Evolutionary conservation across 2,797 vertebrate genomes (phyloP).

Genomic region (Chiroxiphia lanceolata): DNA sequence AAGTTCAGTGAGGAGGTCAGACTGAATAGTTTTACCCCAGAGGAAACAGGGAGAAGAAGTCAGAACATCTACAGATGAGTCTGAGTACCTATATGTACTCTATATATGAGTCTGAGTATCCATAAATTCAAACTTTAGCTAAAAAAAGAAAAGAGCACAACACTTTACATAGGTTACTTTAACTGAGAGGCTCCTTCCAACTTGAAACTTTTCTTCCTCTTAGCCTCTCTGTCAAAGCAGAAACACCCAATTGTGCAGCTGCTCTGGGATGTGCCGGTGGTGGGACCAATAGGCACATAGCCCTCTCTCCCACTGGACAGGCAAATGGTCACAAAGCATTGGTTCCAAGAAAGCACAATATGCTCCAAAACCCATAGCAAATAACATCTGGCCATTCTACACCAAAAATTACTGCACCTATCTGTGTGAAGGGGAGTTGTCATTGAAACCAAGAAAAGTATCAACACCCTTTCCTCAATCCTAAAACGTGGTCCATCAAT

Average conservation of each 20-base stretch:
- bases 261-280: rapidly evolving
- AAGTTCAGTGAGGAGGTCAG: neutral
- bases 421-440: neutral
- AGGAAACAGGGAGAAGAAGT: neutral
- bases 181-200: neutral
- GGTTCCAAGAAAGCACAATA: neutral
- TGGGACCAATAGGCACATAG: rapidly evolving
- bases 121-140: neutral
- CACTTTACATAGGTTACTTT: neutral
- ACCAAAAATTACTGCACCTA: neutral
- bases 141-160: neutral
- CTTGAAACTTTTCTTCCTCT: neutral
- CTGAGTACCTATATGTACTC: neutral
- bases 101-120: neutral
- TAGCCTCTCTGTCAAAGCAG: neutral
- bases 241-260: neutral
- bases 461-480: neutral
- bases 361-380: neutral
- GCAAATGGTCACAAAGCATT: neutral
- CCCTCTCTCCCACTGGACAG: rapidly evolving
- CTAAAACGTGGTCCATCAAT: neutral
- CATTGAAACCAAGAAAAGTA: rapidly evolving
- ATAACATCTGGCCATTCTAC: rapidly evolving
- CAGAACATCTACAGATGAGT: neutral
- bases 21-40: neutral